Base-by-base conservation (phyloP, 2,888 invertebrate species). In the Drosophila greeni region DNA sequence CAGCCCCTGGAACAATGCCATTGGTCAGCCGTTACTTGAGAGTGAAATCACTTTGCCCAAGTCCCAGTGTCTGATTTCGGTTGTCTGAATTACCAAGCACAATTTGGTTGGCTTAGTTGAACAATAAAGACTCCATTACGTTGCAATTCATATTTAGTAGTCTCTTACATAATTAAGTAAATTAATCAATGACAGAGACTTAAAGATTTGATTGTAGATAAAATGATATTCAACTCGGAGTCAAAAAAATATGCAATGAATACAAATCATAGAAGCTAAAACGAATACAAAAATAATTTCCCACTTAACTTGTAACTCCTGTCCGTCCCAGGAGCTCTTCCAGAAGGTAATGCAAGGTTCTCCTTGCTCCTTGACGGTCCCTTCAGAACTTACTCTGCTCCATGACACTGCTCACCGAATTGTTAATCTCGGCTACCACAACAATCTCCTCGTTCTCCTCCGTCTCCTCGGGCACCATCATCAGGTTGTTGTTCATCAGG, bases 401-500 rank as follows among this genome's bases (percentile, higher is more conserved):
- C 45, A 82, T 73, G 20, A 23, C 54, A 5, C 53, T 59, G 42
- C 52, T 39, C 14, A 42, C 57, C 9, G 82, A 68, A 36, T 79
- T 58, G 37, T 83, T 83, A 3, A 83, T 73, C 49, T 78, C 82
- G 12, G 78, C 75, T 18, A 82, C 74, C 14, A 82, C 71, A 23
- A 84, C 66, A 1, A 77, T 81, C 48, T 75, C 75, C 33, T 85
- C 85, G 39, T 83, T 83, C 52, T 85, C 86, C 47, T 85, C 86
- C 14, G 84, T 85, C 31, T 84, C 85, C 60, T 84, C 84, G 23
- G 80, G 85, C 56, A 84, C 79, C 72, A 80, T 79, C 71, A 80
- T 80, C 34, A 85, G 74, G 16, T 85, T 85, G 47, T 82, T 84
- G 47, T 80, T 81, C 57, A 79, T 47, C 55, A 64, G 66, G 11